Base-by-base conservation (phyloP, 2,888 invertebrate genomes). In the Invenusta paracnida region DNA sequence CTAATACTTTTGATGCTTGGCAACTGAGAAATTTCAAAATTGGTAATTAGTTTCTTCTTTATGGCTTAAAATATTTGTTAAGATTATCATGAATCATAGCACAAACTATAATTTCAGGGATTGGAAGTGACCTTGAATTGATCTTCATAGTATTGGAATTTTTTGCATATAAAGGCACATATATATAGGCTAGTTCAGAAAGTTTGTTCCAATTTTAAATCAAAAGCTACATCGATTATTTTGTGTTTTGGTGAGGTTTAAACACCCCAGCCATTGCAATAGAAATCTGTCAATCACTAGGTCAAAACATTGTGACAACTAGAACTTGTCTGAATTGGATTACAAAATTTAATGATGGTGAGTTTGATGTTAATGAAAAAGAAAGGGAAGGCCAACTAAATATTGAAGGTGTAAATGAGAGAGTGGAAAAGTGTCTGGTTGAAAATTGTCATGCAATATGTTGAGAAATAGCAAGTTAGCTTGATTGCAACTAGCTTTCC, bases 301-400 rank as follows among this genome's bases (percentile, higher is more conserved):
- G 27, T 73, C 73, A 73, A 73, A 73, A 73, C 73, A 73, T 48
- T 48, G 48, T 73, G 73, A 73, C 73, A 73, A 73, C 73, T 73
- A 73, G 73, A 73, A 73, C 73, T 73, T 73, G 73, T 73, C 73
- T 73, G 73, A 73, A 73, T 73, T 73, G 73, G 73, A 13, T 73
- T 73, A 23, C 73, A 5, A 73, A 73, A 73, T 73, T 73, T 73
- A 73, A 73, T 13, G 23, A 73, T 13, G 73, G 73, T 73, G 73
- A 73, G 73, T 73, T 73, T 73, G 73, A 73, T 73, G 73, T 73
- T 73, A 73, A 73, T 73, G 23, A 73, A 73, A 73, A 73, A 23
- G 27, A 73, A 73, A 73, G 73, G 73, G 73, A 25, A 73, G 73
- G 17, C 73, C 27, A 23, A 73, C 73, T 23, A 73, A 73, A 23